These are phyloP conservation scores for Colistium nudipinnis DNA, from an alignment of 2,113 vertebrate species.

Conservation along the genomic window DNA sequence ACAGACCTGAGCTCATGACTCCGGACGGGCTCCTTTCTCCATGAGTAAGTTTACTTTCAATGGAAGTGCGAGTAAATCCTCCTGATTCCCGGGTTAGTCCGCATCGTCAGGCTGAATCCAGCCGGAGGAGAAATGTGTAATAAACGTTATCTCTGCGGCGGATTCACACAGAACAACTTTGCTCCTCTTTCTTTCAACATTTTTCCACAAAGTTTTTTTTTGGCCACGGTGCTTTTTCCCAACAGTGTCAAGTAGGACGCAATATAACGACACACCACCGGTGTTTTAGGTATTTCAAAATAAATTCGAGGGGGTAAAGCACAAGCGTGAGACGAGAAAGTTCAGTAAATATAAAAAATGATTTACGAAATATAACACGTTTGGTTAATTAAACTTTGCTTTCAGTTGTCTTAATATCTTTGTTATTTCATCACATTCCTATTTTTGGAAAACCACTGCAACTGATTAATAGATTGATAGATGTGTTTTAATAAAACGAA, in stretches of 20 bases:
- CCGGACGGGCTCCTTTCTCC: conserved; percentile 79
- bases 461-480: too few relatives aligned
- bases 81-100: conserved; percentile 51
- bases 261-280: background rate
- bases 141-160: conserved; percentile 46
- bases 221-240: conserved; percentile 67
- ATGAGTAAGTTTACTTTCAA: conserved; percentile 80
- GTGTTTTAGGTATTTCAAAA: background rate
- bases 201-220: conserved; percentile 53
- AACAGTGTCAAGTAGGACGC: background rate
- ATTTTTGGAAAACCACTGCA: too few relatives aligned
- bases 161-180: conserved; percentile 44
- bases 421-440: too few relatives aligned
- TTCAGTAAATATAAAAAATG: too few relatives aligned
- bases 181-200: conserved; percentile 60
- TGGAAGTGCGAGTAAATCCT: conserved; percentile 62
- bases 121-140: background rate
- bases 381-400: too few relatives aligned
- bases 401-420: too few relatives aligned
- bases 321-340: too few relatives aligned
- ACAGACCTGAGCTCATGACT: conserved; percentile 88
- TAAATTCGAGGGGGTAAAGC: too few relatives aligned
- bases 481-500: too few relatives aligned
- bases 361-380: too few relatives aligned
- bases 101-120: conserved; percentile 58